Conservation (phyloP, 2,113 vertebrate species). For the Percopsis transmontana region DNA sequence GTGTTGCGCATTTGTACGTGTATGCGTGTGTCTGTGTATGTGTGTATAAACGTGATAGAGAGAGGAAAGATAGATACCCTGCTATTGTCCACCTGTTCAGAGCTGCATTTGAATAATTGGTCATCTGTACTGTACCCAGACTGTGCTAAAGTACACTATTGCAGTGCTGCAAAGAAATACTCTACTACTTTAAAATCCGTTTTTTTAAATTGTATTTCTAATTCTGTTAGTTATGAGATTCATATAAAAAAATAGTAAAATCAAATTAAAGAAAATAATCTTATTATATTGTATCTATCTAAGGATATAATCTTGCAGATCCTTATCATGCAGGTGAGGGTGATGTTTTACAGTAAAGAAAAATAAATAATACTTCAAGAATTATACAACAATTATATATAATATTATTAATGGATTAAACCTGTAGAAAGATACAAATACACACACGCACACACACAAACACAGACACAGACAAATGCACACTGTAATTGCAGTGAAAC, state of each 20-base stretch:
- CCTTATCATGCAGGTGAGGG: too few relatives aligned
- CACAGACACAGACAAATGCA: background rate
- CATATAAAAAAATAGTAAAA: constrained; percentile 4
- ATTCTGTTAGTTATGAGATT: background rate
- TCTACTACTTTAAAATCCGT: too few relatives aligned
- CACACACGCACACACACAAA: background rate
- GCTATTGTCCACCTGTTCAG: background rate
- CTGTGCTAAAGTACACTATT: background rate
- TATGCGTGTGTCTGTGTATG: background rate
- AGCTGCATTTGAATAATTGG: background rate
- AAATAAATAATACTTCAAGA: too few relatives aligned
- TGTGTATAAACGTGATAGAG: background rate
- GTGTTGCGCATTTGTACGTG: background rate
- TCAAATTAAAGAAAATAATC: constrained; percentile 3
- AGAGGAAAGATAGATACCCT: background rate
- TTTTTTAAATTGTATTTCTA: too few relatives aligned
- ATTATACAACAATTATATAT: too few relatives aligned
- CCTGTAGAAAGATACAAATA: too few relatives aligned
- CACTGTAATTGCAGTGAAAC: background rate
- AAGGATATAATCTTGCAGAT: too few relatives aligned
- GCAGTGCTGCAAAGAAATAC: too few relatives aligned
- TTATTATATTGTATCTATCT: too few relatives aligned
- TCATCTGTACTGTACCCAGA: background rate
- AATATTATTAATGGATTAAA: too few relatives aligned
- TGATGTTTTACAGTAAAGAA: too few relatives aligned